These are phyloP conservation scores for Anadara kagoshimensis DNA, from an alignment of 1,140 invertebrate species.

Conservation along the genomic window DNA sequence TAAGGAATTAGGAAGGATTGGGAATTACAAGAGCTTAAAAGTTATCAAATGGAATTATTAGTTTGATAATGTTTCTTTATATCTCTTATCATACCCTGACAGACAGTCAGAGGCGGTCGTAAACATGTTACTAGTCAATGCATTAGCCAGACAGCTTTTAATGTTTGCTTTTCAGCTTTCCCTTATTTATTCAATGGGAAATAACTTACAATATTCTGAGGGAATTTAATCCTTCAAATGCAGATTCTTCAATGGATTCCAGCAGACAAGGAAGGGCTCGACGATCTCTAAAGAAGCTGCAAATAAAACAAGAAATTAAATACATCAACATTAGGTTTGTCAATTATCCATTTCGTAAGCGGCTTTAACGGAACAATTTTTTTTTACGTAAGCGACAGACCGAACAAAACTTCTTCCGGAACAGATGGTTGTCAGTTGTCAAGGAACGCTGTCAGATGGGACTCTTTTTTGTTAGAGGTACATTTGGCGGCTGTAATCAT, in stretches of 20 bases:
- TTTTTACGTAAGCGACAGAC: too few relatives aligned
- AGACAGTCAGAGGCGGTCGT: neutral
- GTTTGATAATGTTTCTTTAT: neutral
- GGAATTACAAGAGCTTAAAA: too few relatives aligned
- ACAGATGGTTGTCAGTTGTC: too few relatives aligned
- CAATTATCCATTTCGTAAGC: too few relatives aligned
- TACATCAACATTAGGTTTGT: too few relatives aligned
- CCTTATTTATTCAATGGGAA: constrained; percentile 58
- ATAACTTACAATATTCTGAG: constrained; percentile 59
- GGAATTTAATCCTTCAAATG: constrained; percentile 43
- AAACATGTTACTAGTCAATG: too few relatives aligned
- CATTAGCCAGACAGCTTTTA: neutral
- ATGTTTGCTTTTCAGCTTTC: constrained; percentile 73
- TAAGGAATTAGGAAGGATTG: too few relatives aligned
- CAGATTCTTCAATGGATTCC: constrained; percentile 41
- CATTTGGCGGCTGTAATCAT: too few relatives aligned
- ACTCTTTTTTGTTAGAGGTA: too few relatives aligned
- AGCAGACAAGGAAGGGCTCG: constrained; percentile 17
- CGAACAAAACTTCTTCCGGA: too few relatives aligned
- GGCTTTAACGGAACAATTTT: too few relatives aligned
- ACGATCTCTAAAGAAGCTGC: constrained; percentile 29
- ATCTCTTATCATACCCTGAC: neutral
- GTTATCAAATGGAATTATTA: neutral
- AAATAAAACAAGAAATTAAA: neutral
- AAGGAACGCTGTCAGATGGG: too few relatives aligned